These are phyloP conservation scores for Drosophila arizonae DNA, from an alignment of 1,140 invertebrate species.

Conservation along the genomic window DNA sequence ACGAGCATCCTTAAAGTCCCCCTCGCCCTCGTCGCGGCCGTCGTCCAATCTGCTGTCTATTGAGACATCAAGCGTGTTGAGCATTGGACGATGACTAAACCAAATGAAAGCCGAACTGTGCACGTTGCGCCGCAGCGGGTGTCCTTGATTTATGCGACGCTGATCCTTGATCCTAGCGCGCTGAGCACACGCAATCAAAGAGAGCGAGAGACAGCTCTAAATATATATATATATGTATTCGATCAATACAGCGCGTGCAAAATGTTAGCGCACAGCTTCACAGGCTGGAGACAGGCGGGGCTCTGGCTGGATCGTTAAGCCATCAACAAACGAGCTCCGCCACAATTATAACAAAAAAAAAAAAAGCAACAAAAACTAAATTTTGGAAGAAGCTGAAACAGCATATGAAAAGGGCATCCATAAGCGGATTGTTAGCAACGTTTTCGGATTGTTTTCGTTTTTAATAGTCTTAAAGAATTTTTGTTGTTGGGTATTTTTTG, in stretches of 20 bases:
- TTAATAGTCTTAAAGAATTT: conserved; percentile 74
- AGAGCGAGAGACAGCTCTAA: conserved; percentile 11
- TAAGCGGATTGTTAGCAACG: conserved; percentile 65
- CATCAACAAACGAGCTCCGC: conserved; percentile 44
- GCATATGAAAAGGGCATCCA: conserved; percentile 12
- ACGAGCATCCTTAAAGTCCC: neutral
- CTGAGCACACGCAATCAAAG: conserved; percentile 60
- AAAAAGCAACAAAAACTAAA: conserved; percentile 16
- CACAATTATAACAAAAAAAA: conserved; percentile 35
- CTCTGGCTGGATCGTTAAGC: conserved; percentile 28
- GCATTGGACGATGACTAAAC: conserved; percentile 30
- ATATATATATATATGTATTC: neutral
- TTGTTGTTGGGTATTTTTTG: conserved; percentile 20
- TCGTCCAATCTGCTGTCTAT: neutral
- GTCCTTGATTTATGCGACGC: conserved; percentile 74
- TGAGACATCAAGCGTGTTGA: conserved; percentile 21
- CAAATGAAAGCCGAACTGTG: conserved; percentile 32
- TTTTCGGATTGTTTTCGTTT: conserved; percentile 32
- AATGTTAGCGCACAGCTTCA: conserved; percentile 56
- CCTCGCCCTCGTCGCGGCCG: neutral
- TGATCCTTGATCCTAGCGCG: conserved; percentile 66
- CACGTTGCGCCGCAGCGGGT: conserved; percentile 64
- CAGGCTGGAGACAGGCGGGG: conserved; percentile 1
- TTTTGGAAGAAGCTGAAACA: conserved; percentile 10
- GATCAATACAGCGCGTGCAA: conserved; percentile 62